Conservation (phyloP, 2,888 invertebrate species). For the Auanema freiburgensis region DNA sequence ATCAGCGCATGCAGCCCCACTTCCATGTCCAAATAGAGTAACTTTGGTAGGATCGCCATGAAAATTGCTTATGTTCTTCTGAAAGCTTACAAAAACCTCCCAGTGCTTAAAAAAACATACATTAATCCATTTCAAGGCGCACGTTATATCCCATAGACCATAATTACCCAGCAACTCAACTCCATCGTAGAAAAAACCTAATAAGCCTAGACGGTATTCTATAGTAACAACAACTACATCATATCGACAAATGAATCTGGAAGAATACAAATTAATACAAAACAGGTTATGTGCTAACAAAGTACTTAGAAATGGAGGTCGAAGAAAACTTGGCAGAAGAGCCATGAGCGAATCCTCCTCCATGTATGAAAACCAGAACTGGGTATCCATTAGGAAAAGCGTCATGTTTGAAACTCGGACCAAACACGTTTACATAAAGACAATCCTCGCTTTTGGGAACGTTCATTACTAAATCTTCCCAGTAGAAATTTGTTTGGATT, state of each 20-base stretch:
- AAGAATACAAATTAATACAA: slow-evolving; percentile 1
- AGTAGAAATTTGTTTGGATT: slow-evolving; percentile 39
- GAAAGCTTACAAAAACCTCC: too few relatives aligned
- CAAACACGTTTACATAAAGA: slow-evolving; percentile 47
- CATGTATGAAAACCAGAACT: slow-evolving; percentile 52
- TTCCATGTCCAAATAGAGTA: slow-evolving; percentile 54
- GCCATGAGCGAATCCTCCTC: slow-evolving; percentile 46
- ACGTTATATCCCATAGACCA: slow-evolving; percentile 57
- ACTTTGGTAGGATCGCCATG: slow-evolving; percentile 49
- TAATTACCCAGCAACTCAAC: slow-evolving; percentile 53
- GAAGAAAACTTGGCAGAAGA: slow-evolving; percentile 39
- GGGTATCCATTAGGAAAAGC: slow-evolving; percentile 30
- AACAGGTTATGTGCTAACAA: background rate
- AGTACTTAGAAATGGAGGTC: slow-evolving; percentile 25
- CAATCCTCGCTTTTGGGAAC: slow-evolving; percentile 46
- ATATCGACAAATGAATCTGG: slow-evolving; percentile 46
- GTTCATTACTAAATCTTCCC: slow-evolving; percentile 24
- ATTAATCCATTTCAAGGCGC: slow-evolving; percentile 53
- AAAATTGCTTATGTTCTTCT: slow-evolving; percentile 49
- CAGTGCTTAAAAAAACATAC: slow-evolving; percentile 14
- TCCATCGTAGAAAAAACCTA: slow-evolving; percentile 59
- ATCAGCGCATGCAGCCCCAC: slow-evolving; percentile 52
- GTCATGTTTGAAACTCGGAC: slow-evolving; percentile 28
- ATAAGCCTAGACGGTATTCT: slow-evolving; percentile 48
- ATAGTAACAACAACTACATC: slow-evolving; percentile 53